Percentiles rank a stretch among this genome's conserved stretches.
phyloP scores from a whole-genome alignment of 1,140 invertebrate genomes.

The Bombus waltoni region DNA sequence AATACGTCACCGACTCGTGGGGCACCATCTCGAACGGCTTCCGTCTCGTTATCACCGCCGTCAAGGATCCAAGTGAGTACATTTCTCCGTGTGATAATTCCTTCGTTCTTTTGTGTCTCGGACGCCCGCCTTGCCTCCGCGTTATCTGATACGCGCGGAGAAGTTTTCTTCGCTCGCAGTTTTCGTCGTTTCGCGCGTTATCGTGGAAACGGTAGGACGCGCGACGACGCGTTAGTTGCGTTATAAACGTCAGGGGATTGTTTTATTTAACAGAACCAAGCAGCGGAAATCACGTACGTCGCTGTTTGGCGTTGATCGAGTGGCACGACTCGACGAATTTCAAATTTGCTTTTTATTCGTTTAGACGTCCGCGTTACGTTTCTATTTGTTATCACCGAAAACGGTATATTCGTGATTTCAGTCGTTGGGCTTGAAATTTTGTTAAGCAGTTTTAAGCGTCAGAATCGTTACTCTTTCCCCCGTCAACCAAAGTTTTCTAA shows the following conservation, averaged over 20 bases:
- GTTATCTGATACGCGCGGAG: not conserved
- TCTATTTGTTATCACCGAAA: too few species aligned
- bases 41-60: slow-evolving; percentile 95
- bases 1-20: slow-evolving; percentile 96
- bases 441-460: too few species aligned
- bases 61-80: slow-evolving; percentile 95
- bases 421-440: too few species aligned
- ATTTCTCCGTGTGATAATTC: slow-evolving; percentile 45
- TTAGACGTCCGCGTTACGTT: too few species aligned
- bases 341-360: too few species aligned
- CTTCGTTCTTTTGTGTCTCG: not conserved
- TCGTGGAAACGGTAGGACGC: not conserved
- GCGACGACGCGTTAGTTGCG: not conserved
- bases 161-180: not conserved
- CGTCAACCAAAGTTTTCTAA: too few species aligned
- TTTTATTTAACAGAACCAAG: too few species aligned
- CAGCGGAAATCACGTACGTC: too few species aligned
- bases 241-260: not conserved
- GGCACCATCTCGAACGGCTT: slow-evolving; percentile 95
- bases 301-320: too few species aligned
- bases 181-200: not conserved
- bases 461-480: too few species aligned
- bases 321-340: accelerated
- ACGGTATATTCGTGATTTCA: too few species aligned
- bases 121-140: not conserved